Evolutionary conservation across 1,140 invertebrate species (phyloP).

Genomic region (Diuraphis noxia): DNA sequence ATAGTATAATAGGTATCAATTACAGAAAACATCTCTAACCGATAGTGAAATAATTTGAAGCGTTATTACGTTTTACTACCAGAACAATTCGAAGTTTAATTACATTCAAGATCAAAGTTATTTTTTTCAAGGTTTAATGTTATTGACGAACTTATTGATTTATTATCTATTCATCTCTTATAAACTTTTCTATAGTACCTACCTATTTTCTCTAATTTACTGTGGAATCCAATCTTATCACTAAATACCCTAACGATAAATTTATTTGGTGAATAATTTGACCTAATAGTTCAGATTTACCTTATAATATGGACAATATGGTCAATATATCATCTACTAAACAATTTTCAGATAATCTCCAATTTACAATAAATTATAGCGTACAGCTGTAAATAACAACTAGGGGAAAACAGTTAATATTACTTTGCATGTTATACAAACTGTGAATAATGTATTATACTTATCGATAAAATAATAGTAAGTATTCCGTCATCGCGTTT

Average conservation of each 20-base stretch:
- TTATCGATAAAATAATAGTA: not conserved
- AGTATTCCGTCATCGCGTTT: not conserved
- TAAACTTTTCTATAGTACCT: not conserved
- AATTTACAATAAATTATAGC: not conserved
- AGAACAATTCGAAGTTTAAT: not conserved
- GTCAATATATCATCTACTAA: not conserved
- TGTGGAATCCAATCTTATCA: not conserved
- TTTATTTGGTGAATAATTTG: not conserved
- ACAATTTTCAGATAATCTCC: not conserved
- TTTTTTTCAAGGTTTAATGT: not conserved
- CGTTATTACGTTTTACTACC: rapidly evolving
- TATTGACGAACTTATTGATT: not conserved
- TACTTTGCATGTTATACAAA: not conserved
- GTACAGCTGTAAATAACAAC: not conserved
- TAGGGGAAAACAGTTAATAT: not conserved
- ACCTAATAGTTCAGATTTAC: not conserved
- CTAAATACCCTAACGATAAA: not conserved
- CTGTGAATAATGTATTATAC: not conserved
- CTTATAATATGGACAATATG: not conserved
- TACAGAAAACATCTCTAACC: not conserved
- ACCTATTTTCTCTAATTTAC: not conserved
- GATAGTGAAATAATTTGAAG: not conserved
- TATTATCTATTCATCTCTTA: not conserved
- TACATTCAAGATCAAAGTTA: not conserved
- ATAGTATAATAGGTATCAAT: not conserved